These are phyloP conservation scores for Pristionchus maxplancki DNA, from an alignment of 2,888 invertebrate species.

Conservation along the genomic window DNA sequence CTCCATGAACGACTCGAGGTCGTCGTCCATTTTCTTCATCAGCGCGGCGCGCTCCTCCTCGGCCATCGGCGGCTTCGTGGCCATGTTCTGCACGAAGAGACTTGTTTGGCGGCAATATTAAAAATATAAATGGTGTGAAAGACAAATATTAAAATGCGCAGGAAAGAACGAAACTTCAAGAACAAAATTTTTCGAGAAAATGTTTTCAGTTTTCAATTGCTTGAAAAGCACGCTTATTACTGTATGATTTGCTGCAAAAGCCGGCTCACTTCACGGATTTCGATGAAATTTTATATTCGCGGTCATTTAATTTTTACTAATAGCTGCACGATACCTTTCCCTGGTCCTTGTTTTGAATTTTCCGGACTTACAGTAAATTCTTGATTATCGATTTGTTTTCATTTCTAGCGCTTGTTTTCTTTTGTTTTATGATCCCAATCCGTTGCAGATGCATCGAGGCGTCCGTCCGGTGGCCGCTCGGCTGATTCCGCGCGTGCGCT, in stretches of 20 bases:
- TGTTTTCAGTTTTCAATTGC: background rate
- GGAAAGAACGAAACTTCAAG: background rate
- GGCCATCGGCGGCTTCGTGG: constrained; percentile 59
- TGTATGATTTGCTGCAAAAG: background rate
- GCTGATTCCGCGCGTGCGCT: background rate
- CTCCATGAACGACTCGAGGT: constrained; percentile 73
- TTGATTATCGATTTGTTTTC: background rate
- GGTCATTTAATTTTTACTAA: too few species aligned
- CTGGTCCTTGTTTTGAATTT: background rate
- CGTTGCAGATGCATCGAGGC: constrained; percentile 21
- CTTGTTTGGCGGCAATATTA: background rate
- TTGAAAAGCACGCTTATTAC: background rate
- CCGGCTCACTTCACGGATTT: too few species aligned
- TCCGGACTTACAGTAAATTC: background rate
- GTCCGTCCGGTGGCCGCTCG: background rate
- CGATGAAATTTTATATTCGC: too few species aligned
- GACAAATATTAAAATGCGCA: background rate
- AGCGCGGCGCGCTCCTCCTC: constrained; percentile 69
- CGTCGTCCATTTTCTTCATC: constrained; percentile 72
- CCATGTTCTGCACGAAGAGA: background rate
- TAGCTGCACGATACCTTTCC: too few species aligned
- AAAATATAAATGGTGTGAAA: background rate
- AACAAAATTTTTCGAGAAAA: constrained; percentile 10
- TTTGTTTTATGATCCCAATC: too few species aligned
- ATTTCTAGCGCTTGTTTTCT: background rate